These are phyloP conservation scores for Nycticorax nycticorax DNA, from an alignment of 2,113 vertebrate genomes.

Conservation along the genomic window DNA sequence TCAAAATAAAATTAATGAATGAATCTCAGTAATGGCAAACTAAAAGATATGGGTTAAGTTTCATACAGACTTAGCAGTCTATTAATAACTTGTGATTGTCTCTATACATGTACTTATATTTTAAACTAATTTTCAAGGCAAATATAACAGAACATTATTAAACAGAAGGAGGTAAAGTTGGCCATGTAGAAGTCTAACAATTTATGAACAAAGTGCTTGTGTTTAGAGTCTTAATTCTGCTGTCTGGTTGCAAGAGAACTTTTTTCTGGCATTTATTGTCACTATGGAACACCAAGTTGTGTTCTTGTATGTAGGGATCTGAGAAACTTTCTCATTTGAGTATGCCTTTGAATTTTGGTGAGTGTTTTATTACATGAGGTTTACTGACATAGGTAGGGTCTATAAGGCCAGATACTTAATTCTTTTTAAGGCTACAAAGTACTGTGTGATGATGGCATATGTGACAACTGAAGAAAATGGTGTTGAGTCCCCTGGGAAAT, in stretches of 20 bases:
- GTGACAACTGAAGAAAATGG: slow-evolving; percentile 28
- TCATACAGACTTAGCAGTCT: not conserved
- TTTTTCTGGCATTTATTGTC: not conserved
- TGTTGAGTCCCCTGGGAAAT: slow-evolving; percentile 51
- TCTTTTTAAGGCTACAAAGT: not conserved
- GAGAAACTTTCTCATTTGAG: not conserved
- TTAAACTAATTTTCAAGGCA: not conserved
- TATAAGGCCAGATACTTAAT: not conserved
- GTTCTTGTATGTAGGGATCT: not conserved
- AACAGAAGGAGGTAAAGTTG: not conserved
- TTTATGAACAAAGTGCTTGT: not conserved
- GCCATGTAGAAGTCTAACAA: not conserved
- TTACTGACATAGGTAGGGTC: not conserved
- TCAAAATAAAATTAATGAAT: not conserved
- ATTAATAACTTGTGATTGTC: not conserved
- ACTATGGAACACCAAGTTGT: not conserved
- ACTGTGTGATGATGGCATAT: not conserved
- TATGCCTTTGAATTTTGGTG: not conserved
- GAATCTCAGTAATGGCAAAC: not conserved
- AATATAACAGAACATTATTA: not conserved
- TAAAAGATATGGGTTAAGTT: not conserved
- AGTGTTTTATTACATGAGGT: not conserved
- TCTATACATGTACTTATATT: not conserved
- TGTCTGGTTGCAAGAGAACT: not conserved
- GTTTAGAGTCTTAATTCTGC: not conserved